These are phyloP conservation scores for Enteromius radiatus DNA, from an alignment of 2,797 vertebrate species.

Conservation along the genomic window DNA sequence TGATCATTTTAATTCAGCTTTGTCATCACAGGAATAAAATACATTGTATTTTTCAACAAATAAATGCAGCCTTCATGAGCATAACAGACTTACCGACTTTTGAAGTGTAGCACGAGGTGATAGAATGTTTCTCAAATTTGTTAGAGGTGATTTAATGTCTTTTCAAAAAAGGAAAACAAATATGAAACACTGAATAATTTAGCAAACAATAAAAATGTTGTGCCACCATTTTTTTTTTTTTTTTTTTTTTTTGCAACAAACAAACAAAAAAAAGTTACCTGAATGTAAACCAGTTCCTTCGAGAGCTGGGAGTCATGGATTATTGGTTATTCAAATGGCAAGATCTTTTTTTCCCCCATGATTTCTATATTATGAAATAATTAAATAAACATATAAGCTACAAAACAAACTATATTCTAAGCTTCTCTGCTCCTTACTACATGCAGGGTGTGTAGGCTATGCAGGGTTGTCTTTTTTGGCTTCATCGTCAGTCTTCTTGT, in stretches of 20 bases:
- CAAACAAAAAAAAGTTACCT: constrained; percentile 45
- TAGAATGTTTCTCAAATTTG: not conserved
- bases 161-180: not conserved
- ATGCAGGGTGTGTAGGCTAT: not conserved
- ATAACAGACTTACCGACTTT: not conserved
- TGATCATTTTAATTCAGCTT: not conserved
- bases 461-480: constrained; percentile 50
- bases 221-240: too few species aligned
- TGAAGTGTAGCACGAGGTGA: not conserved
- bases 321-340: not conserved
- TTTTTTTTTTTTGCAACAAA: not conserved
- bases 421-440: constrained; percentile 4
- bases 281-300: constrained; percentile 21
- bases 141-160: not conserved
- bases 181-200: not conserved
- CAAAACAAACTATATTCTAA: not conserved
- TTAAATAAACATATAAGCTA: not conserved
- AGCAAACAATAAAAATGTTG: not conserved
- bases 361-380: not conserved
- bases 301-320: not conserved
- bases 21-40: not conserved
- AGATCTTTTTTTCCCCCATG: not conserved
- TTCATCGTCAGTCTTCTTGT: constrained; percentile 56
- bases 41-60: not conserved
- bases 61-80: not conserved